phyloP scores from a whole-genome alignment of 2,113 vertebrate species.

The Indicator indicator region DNA sequence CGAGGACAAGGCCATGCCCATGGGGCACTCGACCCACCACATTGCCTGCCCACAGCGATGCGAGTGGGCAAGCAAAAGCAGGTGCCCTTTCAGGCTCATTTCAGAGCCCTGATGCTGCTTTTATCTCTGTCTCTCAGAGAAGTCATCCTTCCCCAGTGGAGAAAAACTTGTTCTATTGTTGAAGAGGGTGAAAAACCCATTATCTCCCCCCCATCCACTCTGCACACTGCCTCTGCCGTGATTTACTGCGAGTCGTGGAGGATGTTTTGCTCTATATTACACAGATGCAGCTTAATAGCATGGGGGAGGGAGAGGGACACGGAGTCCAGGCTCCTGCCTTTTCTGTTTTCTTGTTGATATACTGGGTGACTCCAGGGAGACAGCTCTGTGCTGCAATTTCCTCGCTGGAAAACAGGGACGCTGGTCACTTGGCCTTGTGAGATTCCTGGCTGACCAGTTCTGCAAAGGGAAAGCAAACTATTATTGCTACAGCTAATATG shows the following conservation, averaged over 20 bases:
- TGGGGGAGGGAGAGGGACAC: constrained; percentile 66
- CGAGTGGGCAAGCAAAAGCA: not conserved
- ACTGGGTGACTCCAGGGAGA: constrained; percentile 56
- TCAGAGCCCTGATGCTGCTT: constrained; percentile 22
- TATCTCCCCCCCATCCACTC: constrained; percentile 58
- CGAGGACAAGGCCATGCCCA: not conserved
- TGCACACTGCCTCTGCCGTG: constrained; percentile 48
- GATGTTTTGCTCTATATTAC: constrained; percentile 68
- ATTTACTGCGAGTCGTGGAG: constrained; percentile 65
- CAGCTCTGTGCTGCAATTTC: constrained; percentile 44
- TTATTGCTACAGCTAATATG: constrained; percentile 42
- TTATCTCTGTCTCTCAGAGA: constrained; percentile 27
- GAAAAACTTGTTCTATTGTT: constrained; percentile 67
- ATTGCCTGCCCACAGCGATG: not conserved
- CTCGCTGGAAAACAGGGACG: not conserved
- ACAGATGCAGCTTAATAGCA: constrained; percentile 70
- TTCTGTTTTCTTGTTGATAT: constrained; percentile 61
- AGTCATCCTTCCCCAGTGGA: constrained; percentile 32
- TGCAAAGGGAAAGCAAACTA: constrained; percentile 37
- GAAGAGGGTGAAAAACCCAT: constrained; percentile 64
- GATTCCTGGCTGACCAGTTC: constrained; percentile 46
- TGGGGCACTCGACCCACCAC: not conserved
- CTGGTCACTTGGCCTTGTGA: constrained; percentile 21
- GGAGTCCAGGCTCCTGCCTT: constrained; percentile 58
- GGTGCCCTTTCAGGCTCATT: not conserved